Base-by-base conservation (phyloP, 2,797 vertebrate species). In the Pseudotriccus pelzelni region DNA sequence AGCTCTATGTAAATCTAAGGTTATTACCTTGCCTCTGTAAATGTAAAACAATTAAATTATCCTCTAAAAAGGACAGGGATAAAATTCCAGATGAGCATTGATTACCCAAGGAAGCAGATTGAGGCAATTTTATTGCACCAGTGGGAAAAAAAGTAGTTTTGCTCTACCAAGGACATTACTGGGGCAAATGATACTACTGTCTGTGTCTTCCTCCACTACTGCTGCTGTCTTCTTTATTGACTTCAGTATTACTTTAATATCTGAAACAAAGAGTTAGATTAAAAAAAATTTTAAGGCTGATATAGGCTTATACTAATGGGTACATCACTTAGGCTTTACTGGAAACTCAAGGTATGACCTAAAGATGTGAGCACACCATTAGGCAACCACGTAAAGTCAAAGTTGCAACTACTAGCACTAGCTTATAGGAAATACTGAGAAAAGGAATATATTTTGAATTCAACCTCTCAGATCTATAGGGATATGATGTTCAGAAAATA, bases 1-100 rank as follows among this genome's bases (percentile, higher is more conserved):
- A 95, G 81, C 88, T 89, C 63, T 90, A 58, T 95, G 94, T 95
- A 96, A 96, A 95, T 95, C 88, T 93, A 76, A 92, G 84, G 86
- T 91, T 94, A 96, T 95, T 95, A 82, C 92, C 68, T 92, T 93
- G 60, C 84, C 67, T 93, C 86, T 79, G 53, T 92, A 90, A 93
- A 90, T 43, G 78, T 74, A 82, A 90, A 95, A 92, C 67, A 91
- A 92, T 95, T 66, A 92, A 84, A 95, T 93, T 87, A 94, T 82
- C 86, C 90, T 94, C 78, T 93, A 46, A 84, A 97, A 93, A 95
- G 92, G 95, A 95, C 88, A 94, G 88, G 87, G 81, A 94, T 92
- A 92, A 97, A 96, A 96, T 90, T 95, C 67, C 84, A 92, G 83
- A 95, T 87, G 81, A 96, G 64, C 77, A 64, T 0, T 67, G 84